These are phyloP conservation scores for Hesperia comma DNA, from an alignment of 2,888 invertebrate species.

Conservation along the genomic window DNA sequence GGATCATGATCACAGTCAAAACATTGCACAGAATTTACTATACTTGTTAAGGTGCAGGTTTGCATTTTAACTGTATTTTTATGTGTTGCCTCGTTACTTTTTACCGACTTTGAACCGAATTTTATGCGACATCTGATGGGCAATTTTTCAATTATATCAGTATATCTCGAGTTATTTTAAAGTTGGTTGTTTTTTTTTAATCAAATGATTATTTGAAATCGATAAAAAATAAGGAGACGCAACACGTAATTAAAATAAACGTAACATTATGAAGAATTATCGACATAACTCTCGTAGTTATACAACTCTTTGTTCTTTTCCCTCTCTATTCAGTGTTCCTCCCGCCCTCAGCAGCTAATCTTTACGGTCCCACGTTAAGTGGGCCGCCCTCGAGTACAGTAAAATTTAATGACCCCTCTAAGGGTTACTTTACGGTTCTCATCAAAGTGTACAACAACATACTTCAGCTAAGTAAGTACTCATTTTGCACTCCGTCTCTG, in stretches of 20 bases:
- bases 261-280: neutral
- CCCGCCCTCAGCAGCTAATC: slow-evolving; percentile 16
- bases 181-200: no score
- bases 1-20: no score
- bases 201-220: no score
- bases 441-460: slow-evolving; percentile 23
- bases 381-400: slow-evolving; percentile 52
- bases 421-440: slow-evolving; percentile 21
- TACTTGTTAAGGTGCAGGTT: no score
- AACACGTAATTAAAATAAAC: neutral
- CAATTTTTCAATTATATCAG: no score
- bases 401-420: slow-evolving; percentile 60
- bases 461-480: slow-evolving; percentile 9
- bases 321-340: neutral
- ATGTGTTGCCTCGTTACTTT: no score
- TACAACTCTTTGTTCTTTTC: neutral
- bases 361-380: slow-evolving; percentile 52
- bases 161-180: no score
- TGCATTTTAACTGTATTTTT: no score
- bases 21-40: no score
- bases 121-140: no score
- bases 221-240: no score
- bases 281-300: neutral
- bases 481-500: slow-evolving; percentile 8
- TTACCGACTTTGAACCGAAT: no score